Evolutionary conservation across 1,140 invertebrate genomes (phyloP), one percentile per base, ranked within the genome.

Genomic region (Nasonia giraulti): DNA sequence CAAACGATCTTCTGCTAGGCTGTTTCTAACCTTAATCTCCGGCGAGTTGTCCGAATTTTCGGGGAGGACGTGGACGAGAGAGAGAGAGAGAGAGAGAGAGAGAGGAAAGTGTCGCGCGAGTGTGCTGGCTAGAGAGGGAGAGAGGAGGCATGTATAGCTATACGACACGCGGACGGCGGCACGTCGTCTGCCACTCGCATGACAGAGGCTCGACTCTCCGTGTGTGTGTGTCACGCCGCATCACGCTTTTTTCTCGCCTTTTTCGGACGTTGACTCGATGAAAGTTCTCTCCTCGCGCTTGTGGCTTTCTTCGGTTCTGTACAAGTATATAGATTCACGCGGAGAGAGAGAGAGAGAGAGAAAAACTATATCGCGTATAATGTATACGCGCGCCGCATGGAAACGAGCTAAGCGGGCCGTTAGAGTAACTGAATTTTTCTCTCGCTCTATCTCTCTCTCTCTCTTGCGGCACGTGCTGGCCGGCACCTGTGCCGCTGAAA

Each of bases 171-270:
- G 87, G 83, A 85, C 85, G 73, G 80, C 80, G n/a, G 40, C 85
- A 89, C 86, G 88, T 89, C 89, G 86, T 89, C 89, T 89, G 88
- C 88, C 89, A 90, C 88, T 87, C 82, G 87, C 83, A 76, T 89
- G 88, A 75, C 37, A 75, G 71, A 75, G 73, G 17, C 17, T n/a
- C 73, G 69, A 3, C 73, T 33, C 73, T 75, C 27, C 1, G 0
- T 40, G 2, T 62, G 0, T 17, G 47, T 17, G 14, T 17, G 47
- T 50, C 47, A 40, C 1, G 17, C 55, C 55, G 55, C 17, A 17
- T 62, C 55, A n/a, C 55, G 4, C 47, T 73, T 74, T 74, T 37
- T 74, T 40, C 37, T 37, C 17, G 17, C 37, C 73, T 74, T 37
- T 40, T 74, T 40, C 33, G 55, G 55, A 62, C 20, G 20, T 62